Evolutionary conservation across 2,113 vertebrate genomes (phyloP), one percentile per base, ranked within the genome.

Genomic region (Solea solea): DNA sequence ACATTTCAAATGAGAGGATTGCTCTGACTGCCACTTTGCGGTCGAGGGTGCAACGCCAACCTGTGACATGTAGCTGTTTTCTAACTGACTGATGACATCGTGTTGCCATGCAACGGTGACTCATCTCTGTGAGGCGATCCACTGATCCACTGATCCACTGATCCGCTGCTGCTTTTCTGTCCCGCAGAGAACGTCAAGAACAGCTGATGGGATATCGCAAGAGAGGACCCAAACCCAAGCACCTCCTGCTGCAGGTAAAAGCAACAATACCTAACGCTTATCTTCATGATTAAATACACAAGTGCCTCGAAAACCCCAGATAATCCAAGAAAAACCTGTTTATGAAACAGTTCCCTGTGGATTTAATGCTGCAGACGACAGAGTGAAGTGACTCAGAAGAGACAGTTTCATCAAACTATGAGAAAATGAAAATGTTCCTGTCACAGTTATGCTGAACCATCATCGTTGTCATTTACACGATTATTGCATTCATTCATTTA

Each of bases 161-260:
- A 88, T 73, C 71, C 65, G 71, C 84, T 70, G 74, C 67, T 71
- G 69, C 62, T 46, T 65, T 71, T 34, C 67, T 67, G 76, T 78
- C 72, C 87, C 53, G 21, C 93, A 99, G 97, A 93, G 97, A 99
- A 88, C 93, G 95, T 76, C 96, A 98, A 80, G 97, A 98, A 78
- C 96, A 98, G 91, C 88, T 97, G 92, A 95, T 97, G 95, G 96
- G 97, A 8, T 97, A 95, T 81, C 96, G 96, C 70, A 99, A 98
- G 89, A 93, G 96, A 88, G 97, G 97, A 27, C 96, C 97, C 0
- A 99, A 98, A 79, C 95, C 97, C n/a, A 98, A 98, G 77, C 96
- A 96, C 25, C 93, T 97, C 48, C 93, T 98, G 25, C 91, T 96
- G 57, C 92, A 94, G 92, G 93, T 94, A 68, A 76, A 69, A 16